Evolutionary conservation across 1,140 invertebrate species (phyloP).

Genomic region (Cydia splendana): DNA sequence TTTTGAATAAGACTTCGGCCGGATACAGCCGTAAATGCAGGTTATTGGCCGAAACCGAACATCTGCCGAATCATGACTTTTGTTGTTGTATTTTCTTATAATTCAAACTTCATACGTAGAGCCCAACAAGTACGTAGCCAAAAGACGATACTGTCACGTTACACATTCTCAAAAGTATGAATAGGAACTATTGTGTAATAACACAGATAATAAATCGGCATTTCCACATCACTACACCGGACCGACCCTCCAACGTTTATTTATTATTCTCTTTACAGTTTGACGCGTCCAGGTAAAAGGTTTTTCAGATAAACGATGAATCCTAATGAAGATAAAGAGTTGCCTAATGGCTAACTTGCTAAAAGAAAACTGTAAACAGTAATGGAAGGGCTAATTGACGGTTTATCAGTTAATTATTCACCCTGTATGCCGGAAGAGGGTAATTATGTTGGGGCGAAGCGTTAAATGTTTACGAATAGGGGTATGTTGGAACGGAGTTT

Average conservation of each 20-base stretch:
- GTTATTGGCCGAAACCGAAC: too few relatives aligned
- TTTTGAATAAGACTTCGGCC: too few relatives aligned
- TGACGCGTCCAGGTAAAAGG: conserved; percentile 48
- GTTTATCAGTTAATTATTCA: conserved; percentile 36
- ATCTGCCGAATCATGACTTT: too few relatives aligned
- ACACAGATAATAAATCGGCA: not conserved
- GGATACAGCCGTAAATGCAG: too few relatives aligned
- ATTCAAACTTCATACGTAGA: too few relatives aligned
- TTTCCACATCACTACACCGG: not conserved
- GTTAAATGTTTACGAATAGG: not conserved
- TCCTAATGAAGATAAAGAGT: conserved; percentile 55
- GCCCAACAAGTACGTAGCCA: too few relatives aligned
- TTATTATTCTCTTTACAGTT: conserved; percentile 48
- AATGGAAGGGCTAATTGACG: conserved; percentile 41
- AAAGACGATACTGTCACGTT: too few relatives aligned
- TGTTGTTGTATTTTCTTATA: too few relatives aligned
- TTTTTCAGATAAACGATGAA: conserved; percentile 50
- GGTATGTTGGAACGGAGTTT: not conserved
- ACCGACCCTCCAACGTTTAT: conserved; percentile 39
- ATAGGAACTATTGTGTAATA: not conserved
- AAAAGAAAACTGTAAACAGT: conserved; percentile 50
- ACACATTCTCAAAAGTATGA: too few relatives aligned
- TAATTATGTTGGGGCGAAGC: conserved; percentile 9
- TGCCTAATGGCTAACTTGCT: conserved; percentile 42
- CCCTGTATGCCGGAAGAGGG: conserved; percentile 19